Conservation (phyloP, 1,140 invertebrate genomes). For the Macrocentrus cingulum region DNA sequence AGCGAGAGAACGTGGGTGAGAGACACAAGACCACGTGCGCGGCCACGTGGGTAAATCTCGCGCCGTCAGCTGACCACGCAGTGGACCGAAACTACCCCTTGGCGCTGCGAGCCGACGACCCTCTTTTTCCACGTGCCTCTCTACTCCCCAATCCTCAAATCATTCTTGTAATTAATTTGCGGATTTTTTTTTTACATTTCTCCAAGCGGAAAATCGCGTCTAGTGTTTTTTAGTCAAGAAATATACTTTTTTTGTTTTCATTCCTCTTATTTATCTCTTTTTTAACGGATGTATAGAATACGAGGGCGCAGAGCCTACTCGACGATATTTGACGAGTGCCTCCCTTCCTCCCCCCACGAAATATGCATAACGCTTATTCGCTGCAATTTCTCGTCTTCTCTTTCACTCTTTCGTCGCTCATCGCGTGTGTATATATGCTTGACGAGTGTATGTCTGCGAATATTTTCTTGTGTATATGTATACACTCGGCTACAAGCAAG, state of each 20-base stretch:
- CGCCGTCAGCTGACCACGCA: conserved; percentile 52
- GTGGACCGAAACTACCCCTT: conserved; percentile 48
- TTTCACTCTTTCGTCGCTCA: conserved; percentile 1
- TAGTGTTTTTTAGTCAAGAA: too few species aligned
- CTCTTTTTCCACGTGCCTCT: conserved; percentile 10
- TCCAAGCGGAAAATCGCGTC: not conserved
- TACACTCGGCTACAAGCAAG: conserved; percentile 7
- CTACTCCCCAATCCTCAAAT: not conserved
- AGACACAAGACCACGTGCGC: conserved; percentile 51
- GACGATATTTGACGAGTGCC: conserved; percentile 24
- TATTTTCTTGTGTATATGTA: too few species aligned
- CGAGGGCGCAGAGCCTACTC: conserved; percentile 16
- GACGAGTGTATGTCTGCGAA: too few species aligned
- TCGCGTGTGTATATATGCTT: not conserved
- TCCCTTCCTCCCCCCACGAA: conserved; percentile 18
- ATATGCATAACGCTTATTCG: conserved; percentile 30
- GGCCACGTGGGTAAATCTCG: conserved; percentile 50
- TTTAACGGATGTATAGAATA: conserved; percentile 17
- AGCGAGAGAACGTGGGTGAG: conserved; percentile 4
- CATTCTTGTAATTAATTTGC: not conserved
- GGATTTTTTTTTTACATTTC: not conserved
- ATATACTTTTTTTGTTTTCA: conserved; percentile 8
- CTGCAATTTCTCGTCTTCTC: conserved; percentile 13
- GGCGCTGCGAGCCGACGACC: conserved; percentile 41
- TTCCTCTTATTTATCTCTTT: conserved; percentile 20